Base-by-base conservation (phyloP, 2,797 vertebrate species). In the Aselliscus stoliczkanus region DNA sequence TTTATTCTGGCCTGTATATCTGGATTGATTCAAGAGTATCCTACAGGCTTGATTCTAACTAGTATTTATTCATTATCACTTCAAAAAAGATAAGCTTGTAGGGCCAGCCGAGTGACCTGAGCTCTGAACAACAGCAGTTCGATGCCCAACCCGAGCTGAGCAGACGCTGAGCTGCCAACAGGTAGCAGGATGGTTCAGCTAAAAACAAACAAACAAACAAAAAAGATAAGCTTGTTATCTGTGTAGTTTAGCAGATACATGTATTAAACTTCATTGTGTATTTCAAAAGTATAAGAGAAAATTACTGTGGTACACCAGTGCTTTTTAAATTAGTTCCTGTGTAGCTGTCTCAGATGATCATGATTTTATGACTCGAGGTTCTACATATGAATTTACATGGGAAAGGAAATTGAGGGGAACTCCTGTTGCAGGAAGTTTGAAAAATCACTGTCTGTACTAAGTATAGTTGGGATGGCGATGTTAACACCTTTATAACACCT, bases 401-500 rank as follows among this genome's bases (percentile, higher is more conserved):
- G 73, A 27, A 76, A 86, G 90, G 34, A 70, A 62, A 76, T 60
- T 81, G 25, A 7, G 62, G 23, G 27, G 7, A 31, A 18, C 85
- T 92, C 96, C 64, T 94, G 6, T 54, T 88, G 20, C 20, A 76
- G 1, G 79, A 54, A 62, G 18, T 96, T 93, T 95, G 56, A 90
- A 94, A 96, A 94, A 65, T 79, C 37, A 93, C 10, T 73, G 15
- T 81, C 50, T 92, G 42, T 90, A 47, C 44, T 56, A 73, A 77
- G 17, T 84, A 60, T 88, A 90, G 27, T 91, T 93, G 89, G 52
- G 42, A 72, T 75, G 20, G 39, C 64, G 76, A 0, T 58, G 18
- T 86, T 88, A 50, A 70, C 37, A 60, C 29, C 20, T 88, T 94
- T n/a, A 88, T 64, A 95, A 94, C n/a, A n/a, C n/a, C n/a, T n/a